Conservation (phyloP, 2,888 invertebrate species). For the Patella pellucida region DNA sequence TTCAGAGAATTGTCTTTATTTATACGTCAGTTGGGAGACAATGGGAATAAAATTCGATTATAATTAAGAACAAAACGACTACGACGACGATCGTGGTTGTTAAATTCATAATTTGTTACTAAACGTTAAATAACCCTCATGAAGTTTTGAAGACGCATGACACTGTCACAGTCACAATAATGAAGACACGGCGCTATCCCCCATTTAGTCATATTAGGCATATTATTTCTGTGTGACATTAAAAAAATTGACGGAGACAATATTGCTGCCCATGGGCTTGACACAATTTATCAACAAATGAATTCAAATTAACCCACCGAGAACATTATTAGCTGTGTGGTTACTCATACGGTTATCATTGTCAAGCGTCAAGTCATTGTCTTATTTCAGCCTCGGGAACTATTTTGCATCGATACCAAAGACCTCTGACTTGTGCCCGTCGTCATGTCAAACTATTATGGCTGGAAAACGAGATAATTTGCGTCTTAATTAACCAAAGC, state of each 20-base stretch:
- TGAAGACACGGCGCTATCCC: too few relatives aligned
- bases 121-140: too few relatives aligned
- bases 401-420: background rate
- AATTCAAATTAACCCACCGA: constrained; percentile 5
- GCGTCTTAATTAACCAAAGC: constrained; percentile 10
- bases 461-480: constrained; percentile 10
- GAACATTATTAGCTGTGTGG: constrained; percentile 10
- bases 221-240: background rate
- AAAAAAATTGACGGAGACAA: background rate
- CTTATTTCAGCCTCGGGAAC: background rate
- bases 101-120: too few relatives aligned
- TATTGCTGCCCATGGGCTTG: background rate
- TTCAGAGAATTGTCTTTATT: too few relatives aligned
- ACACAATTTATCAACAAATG: constrained; percentile 12
- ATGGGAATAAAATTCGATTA: too few relatives aligned
- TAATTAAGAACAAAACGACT: too few relatives aligned
- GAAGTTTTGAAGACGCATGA: too few relatives aligned
- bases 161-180: too few relatives aligned
- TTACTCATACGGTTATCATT: constrained; percentile 4
- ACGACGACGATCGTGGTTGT: too few relatives aligned
- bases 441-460: background rate
- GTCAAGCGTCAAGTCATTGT: constrained; percentile 1
- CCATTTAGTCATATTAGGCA: background rate
- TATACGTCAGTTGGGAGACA: too few relatives aligned
- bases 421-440: constrained; percentile 9